Percentiles rank a stretch among this genome's conserved stretches.
phyloP scores from a whole-genome alignment of 2,113 vertebrate species.

The Macroglossus sobrinus region DNA sequence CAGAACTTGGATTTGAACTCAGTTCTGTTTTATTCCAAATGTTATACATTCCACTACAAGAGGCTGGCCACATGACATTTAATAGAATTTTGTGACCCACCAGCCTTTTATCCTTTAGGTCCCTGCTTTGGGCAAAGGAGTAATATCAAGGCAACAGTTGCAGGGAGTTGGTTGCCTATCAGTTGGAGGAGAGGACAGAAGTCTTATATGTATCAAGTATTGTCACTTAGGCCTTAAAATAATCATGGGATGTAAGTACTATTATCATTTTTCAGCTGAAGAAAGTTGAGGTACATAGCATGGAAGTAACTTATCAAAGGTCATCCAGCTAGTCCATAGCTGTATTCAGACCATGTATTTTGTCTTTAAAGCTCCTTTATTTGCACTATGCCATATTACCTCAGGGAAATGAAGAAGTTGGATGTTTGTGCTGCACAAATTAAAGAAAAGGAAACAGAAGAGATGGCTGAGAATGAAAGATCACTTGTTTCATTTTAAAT shows the following conservation, averaged over 20 bases:
- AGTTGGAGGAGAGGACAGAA: background rate
- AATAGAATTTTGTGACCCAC: background rate
- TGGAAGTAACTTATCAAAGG: background rate
- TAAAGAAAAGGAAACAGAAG: constrained; percentile 24
- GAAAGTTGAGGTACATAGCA: background rate
- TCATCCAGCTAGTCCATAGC: background rate
- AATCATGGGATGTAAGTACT: background rate
- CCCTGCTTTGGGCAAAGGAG: background rate
- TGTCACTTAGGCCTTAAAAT: background rate
- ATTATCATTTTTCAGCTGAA: background rate
- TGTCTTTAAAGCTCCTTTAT: background rate
- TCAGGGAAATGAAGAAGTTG: constrained; percentile 4
- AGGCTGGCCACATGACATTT: background rate
- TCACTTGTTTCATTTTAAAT: background rate
- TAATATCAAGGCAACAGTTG: background rate
- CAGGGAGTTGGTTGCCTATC: background rate
- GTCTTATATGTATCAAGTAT: background rate
- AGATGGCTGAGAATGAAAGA: background rate
- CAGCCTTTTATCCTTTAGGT: background rate
- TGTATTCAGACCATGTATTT: background rate
- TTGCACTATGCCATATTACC: background rate
- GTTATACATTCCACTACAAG: background rate
- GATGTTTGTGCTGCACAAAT: background rate
- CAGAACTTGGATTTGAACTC: background rate
- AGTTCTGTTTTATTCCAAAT: background rate